Base-by-base conservation (phyloP, 2,888 invertebrate genomes). In the Drosophila mimica region DNA sequence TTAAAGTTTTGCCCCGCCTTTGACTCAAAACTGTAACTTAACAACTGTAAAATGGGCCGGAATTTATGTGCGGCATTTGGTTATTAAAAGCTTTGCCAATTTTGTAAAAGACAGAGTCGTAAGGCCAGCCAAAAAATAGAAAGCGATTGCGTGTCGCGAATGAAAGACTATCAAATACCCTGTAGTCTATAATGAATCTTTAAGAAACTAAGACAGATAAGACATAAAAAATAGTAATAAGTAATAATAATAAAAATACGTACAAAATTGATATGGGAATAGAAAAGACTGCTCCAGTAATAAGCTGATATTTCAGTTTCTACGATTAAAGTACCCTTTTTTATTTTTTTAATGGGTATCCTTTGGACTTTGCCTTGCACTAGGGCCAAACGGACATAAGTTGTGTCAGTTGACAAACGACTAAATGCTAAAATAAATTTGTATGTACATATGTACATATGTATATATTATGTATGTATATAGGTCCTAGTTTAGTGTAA, bases 81-180 rank as follows among this genome's bases (percentile, higher is more conserved):
- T 78, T 71, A 75, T 75, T 75, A 68, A 78, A 74, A 68, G 61
- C 54, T 58, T 59, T 65, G 78, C 65, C 76, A 76, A 76, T 61
- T 68, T 61, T 67, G 49, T 30, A 74, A 59, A 43, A 33, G 30
- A 58, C 49, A 64, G 17, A 49, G 30, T 33, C n/a, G 13, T 40
- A 48, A 52, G 36, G 34, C n/a, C 17, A 43, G 40, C 31, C 53
- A 69, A 62, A 70, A 51, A 46, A 31, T 6, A 43, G 40, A 20
- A 57, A 43, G 6, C 5, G 13, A 15, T 57, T 20, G 6, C 7
- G 0, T 56, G 6, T 15, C 31, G 15, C 31, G 15, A 30, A n/a
- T n/a, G 8, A 30, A 15, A 3, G 15, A 20, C 31, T 31, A 11
- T 3, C 6, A 31, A 30, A 43, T 20, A 20, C 31, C 57, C 31